Conservation (phyloP, 2,797 vertebrate species). For the Acanthopagrus latus region DNA sequence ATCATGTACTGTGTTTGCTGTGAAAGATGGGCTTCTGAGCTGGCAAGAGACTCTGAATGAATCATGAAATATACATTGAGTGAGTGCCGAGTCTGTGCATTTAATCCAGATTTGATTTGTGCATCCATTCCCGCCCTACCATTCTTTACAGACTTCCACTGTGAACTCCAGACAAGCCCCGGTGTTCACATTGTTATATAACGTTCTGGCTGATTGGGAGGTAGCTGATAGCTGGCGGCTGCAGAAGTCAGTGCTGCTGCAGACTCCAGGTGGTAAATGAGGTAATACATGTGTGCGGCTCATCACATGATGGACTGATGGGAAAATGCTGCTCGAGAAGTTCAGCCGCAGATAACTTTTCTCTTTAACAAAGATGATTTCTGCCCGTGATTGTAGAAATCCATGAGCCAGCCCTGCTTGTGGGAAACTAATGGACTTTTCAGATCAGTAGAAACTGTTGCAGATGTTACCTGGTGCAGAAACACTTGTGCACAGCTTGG, state of each 20-base stretch:
- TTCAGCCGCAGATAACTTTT: slow-evolving; percentile 52
- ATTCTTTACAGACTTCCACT: slow-evolving; percentile 31
- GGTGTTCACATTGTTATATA: slow-evolving; percentile 46
- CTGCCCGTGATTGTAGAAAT: slow-evolving; percentile 25
- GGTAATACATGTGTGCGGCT: slow-evolving; percentile 42
- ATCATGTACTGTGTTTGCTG: slow-evolving; percentile 25
- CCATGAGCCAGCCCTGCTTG: slow-evolving; percentile 12
- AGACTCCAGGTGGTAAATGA: slow-evolving; percentile 59
- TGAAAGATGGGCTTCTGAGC: slow-evolving; percentile 6
- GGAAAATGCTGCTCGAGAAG: slow-evolving; percentile 52
- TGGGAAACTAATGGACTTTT: slow-evolving; percentile 41
- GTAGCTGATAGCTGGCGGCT: slow-evolving; percentile 62
- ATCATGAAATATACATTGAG: background rate
- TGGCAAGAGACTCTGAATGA: slow-evolving; percentile 17
- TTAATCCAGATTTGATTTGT: slow-evolving; percentile 18
- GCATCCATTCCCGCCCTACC: slow-evolving; percentile 17
- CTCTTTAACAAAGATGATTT: slow-evolving; percentile 35
- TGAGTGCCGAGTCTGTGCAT: slow-evolving; percentile 1
- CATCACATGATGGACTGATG: slow-evolving; percentile 49
- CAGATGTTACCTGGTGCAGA: slow-evolving; percentile 27
- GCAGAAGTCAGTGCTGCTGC: slow-evolving; percentile 46
- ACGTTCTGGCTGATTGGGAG: slow-evolving; percentile 54
- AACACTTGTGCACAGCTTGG: slow-evolving; percentile 4
- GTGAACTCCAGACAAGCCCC: slow-evolving; percentile 28
- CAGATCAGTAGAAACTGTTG: slow-evolving; percentile 1